Conservation (phyloP, 2,113 vertebrate species). For the Chaetorhynchus papuensis region DNA sequence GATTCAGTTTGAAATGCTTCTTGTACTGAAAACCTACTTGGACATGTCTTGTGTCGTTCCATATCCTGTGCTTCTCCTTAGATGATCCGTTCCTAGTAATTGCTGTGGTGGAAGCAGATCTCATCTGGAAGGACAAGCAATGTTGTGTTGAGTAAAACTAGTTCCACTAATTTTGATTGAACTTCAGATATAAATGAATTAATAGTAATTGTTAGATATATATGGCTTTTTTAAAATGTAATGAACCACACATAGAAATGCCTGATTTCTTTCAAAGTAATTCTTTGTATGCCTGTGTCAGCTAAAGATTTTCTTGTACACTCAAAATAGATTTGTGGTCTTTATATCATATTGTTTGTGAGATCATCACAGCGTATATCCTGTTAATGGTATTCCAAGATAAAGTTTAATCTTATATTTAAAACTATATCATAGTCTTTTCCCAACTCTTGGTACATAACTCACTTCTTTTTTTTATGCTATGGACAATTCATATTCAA, state of each 20-base stretch:
- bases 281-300: background rate
- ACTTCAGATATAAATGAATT: background rate
- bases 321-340: background rate
- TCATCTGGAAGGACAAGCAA: background rate
- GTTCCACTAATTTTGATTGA: background rate
- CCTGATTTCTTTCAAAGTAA: background rate
- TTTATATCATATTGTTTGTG: background rate
- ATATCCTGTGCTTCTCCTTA: background rate
- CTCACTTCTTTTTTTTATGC: background rate
- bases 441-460: background rate
- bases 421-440: background rate
- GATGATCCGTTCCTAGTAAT: background rate
- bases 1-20: background rate
- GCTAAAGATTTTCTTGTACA: background rate
- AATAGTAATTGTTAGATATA: background rate
- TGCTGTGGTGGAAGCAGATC: background rate
- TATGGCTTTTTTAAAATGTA: background rate
- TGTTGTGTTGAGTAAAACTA: background rate
- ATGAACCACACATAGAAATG: background rate
- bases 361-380: background rate
- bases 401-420: background rate
- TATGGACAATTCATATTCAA: background rate
- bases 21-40: background rate
- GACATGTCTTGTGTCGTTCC: background rate
- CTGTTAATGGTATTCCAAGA: background rate